Evolutionary conservation across 2,113 vertebrate species (phyloP), one percentile per base, ranked within the genome.

Genomic region (Oryzias celebensis): DNA sequence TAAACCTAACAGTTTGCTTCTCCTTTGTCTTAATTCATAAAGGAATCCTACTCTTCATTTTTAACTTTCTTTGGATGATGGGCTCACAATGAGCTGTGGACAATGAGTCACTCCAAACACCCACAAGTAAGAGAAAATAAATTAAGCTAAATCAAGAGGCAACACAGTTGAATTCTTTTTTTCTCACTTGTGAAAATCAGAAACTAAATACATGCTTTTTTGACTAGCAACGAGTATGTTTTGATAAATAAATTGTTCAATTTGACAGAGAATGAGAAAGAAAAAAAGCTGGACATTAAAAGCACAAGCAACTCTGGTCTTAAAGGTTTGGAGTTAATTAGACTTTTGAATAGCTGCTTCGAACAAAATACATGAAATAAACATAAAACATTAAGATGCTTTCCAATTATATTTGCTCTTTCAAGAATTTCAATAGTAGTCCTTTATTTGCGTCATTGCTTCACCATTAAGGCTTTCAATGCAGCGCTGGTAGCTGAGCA

Each of bases 371-470:
- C 22, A 36, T 67, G 48, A 31, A 63, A 52, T 50, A 58, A 65
- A 68, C 28, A 56, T 52, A 16, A 51, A 45, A 43, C 8, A 22
- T 28, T 24, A 54, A 44, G 7, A 57, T 62, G 41, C 52, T 58
- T 49, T 62, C 41, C 42, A 69, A 56, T 52, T 46, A 67, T 31
- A 55, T 58, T 62, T 65, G 17, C 22, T 54, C 52, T 43, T 67
- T 68, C 52, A 42, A 47, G 7, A 62, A 52, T 62, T 58, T 69
- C 36, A 62, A 7, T 15, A 58, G n/a, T 31, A 56, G 48, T 36
- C 43, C 15, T 55, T 45, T 28, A 41, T 53, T 57, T 61, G 48
- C 4, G 0, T 54, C 64, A 50, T 22, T 53, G 48, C 66, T 7
- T 13, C 41, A n/a, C 36, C 31, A 60, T 68, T 61, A 61, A 42